Evolutionary conservation across 2,797 vertebrate species (phyloP).

Genomic region (Acipenser ruthenus): DNA sequence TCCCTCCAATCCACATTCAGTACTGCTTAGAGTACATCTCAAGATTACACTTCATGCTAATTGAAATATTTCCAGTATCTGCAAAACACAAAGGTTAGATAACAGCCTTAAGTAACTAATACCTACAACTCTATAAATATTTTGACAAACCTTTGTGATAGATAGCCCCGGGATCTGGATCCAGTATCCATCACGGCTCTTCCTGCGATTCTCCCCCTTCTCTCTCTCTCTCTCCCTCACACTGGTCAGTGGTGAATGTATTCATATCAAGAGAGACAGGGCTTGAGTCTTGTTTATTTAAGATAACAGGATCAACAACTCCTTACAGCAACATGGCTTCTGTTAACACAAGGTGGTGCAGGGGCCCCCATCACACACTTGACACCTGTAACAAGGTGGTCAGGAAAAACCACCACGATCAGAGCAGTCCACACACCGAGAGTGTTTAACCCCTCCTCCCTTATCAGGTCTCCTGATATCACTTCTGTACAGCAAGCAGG

Average conservation of each 20-base stretch:
- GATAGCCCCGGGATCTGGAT: conserved; percentile 2
- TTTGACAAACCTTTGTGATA: not conserved
- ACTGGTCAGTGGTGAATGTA: not conserved
- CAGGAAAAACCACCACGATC: not conserved
- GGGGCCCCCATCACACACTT: not conserved
- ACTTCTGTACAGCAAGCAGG: too few relatives aligned
- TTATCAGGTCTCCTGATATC: too few relatives aligned
- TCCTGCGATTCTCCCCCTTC: not conserved
- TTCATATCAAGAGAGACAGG: not conserved
- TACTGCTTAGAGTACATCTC: not conserved
- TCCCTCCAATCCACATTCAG: not conserved
- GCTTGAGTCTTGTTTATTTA: not conserved
- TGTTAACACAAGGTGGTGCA: not conserved
- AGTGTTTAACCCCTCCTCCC: too few relatives aligned
- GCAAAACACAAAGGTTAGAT: not conserved
- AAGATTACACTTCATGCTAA: not conserved
- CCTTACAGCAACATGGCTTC: not conserved
- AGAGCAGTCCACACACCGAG: too few relatives aligned
- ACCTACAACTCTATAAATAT: conserved; percentile 4
- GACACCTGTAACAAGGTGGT: not conserved
- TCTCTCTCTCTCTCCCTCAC: not conserved
- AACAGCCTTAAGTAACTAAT: not conserved
- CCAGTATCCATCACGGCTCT: not conserved
- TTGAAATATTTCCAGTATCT: conserved; percentile 1
- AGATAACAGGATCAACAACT: not conserved